A percentile compares a stretch with the other conserved stretches of the same genome.
Conservation (phyloP, 2,888 invertebrate genomes). For the Platycheirus albimanus region DNA sequence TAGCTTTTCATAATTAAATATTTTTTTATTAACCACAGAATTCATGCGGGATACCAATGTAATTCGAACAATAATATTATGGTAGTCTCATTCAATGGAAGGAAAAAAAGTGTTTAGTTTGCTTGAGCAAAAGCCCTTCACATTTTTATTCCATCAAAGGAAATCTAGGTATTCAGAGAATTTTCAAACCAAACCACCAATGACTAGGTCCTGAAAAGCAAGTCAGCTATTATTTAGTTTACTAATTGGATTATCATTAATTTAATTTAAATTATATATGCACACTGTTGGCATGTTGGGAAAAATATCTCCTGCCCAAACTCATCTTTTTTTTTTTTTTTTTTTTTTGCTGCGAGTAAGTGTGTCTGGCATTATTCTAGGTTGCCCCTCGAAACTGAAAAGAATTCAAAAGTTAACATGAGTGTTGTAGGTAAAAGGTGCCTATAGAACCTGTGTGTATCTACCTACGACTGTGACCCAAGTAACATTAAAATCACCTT, state of each 20-base stretch:
- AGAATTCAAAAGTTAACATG: slow-evolving; percentile 19
- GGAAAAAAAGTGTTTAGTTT: no score
- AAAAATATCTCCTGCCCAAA: not conserved
- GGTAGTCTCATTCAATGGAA: no score
- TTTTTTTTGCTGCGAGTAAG: no score
- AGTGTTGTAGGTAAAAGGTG: not conserved
- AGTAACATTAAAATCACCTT: slow-evolving; percentile 4
- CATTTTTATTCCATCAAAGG: no score
- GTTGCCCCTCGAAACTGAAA: slow-evolving; percentile 22
- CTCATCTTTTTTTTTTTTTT: not conserved
- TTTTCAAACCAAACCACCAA: not conserved
- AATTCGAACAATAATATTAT: no score
- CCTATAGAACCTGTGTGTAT: not conserved
- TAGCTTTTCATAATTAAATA: no score
- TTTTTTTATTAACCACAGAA: no score
- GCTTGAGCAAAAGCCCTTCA: no score
- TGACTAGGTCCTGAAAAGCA: slow-evolving; percentile 18
- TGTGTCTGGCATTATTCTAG: not conserved
- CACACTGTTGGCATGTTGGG: not conserved
- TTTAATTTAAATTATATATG: slow-evolving; percentile 15
- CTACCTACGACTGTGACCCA: not conserved
- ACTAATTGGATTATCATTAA: slow-evolving; percentile 42
- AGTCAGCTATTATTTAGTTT: slow-evolving; percentile 22
- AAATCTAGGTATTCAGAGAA: not conserved
- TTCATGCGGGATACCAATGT: no score